These are phyloP conservation scores for Mesochorus sp. DNA, from an alignment of 2,888 invertebrate species.

Conservation along the genomic window DNA sequence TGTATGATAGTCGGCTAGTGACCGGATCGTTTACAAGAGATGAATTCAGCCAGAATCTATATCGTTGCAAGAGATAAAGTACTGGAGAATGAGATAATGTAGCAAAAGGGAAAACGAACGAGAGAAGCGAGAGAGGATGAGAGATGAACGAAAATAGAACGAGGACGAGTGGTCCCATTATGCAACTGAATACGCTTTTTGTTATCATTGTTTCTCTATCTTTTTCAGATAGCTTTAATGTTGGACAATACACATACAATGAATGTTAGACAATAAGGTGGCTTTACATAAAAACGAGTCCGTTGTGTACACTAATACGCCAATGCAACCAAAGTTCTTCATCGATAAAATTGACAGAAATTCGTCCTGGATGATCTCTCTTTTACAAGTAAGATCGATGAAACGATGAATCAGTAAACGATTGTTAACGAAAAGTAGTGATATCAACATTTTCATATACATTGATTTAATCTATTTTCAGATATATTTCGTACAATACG, in stretches of 20 bases:
- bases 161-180: constrained; percentile 50
- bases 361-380: not conserved
- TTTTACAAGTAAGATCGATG: not conserved
- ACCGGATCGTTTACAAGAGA: constrained; percentile 28
- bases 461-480: too few species aligned
- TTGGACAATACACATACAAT: constrained; percentile 36
- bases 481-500: not conserved
- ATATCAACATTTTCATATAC: too few species aligned
- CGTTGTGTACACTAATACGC: constrained; percentile 15
- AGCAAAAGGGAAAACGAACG: constrained; percentile 28
- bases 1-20: constrained; percentile 24
- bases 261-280: constrained; percentile 41
- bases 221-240: constrained; percentile 43
- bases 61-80: constrained; percentile 17
- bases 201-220: constrained; percentile 54
- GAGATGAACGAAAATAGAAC: not conserved
- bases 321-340: constrained; percentile 26
- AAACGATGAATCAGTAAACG: constrained; percentile 14
- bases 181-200: constrained; percentile 49
- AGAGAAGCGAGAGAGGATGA: constrained; percentile 15
- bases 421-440: not conserved
- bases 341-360: constrained; percentile 23
- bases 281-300: constrained; percentile 52
- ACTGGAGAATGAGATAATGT: constrained; percentile 45
- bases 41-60: constrained; percentile 39